Percentiles rank a stretch among this genome's conserved stretches.
phyloP scores from a whole-genome alignment of 2,888 invertebrate species.

The Athetis lepigone region DNA sequence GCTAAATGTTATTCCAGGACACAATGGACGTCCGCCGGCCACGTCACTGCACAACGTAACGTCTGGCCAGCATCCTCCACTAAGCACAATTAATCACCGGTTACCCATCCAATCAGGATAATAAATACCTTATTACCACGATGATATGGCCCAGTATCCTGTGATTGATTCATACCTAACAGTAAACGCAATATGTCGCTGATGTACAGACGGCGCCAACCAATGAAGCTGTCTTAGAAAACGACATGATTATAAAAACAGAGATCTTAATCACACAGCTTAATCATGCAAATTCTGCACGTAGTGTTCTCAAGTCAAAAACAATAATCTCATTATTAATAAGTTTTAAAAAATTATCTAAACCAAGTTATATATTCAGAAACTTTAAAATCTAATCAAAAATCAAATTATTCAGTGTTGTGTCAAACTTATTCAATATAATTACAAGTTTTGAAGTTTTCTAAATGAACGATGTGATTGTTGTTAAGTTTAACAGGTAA shows the following conservation, averaged over 20 bases:
- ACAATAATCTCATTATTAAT: constrained; percentile 13
- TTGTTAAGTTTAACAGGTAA: constrained; percentile 12
- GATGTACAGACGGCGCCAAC: constrained; percentile 55
- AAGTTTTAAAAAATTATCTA: not conserved
- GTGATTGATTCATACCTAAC: constrained; percentile 42
- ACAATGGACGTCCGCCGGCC: constrained; percentile 84
- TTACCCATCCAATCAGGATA: constrained; percentile 50
- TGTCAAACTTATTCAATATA: constrained; percentile 20
- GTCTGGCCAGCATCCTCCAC: constrained; percentile 83
- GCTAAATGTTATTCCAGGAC: constrained; percentile 53
- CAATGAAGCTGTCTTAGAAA: constrained; percentile 35
- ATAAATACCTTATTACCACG: constrained; percentile 57
- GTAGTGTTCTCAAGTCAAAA: constrained; percentile 11
- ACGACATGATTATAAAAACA: constrained; percentile 51
- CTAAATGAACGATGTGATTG: constrained; percentile 13
- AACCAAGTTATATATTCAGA: constrained; percentile 28
- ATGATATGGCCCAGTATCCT: constrained; percentile 47
- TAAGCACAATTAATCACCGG: constrained; percentile 73
- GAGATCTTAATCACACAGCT: constrained; percentile 46
- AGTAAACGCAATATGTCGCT: constrained; percentile 47
- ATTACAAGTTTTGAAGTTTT: constrained; percentile 27
- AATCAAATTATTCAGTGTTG: constrained; percentile 24
- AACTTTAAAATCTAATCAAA: constrained; percentile 36
- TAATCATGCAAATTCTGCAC: constrained; percentile 31
- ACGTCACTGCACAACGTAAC: constrained; percentile 75